A percentile compares a stretch with the other conserved stretches of the same genome.
Evolutionary conservation across 2,113 vertebrate genomes (phyloP).

Genomic region (Thomomys bottae): DNA sequence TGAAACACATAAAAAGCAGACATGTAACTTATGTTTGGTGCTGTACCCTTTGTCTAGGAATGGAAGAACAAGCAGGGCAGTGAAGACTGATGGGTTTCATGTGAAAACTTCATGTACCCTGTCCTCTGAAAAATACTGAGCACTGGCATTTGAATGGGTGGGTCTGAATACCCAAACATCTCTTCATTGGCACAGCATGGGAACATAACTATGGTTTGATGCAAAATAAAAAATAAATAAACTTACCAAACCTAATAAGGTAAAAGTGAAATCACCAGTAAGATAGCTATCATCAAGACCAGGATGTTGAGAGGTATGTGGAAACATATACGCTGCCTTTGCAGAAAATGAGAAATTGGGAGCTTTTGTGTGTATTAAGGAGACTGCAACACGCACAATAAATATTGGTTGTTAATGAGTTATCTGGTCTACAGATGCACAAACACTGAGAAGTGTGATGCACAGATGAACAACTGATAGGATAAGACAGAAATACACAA

Average conservation of each 20-base stretch:
- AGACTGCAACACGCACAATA: accelerated
- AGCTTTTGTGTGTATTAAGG: background rate
- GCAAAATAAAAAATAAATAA: background rate
- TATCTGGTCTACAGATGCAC: background rate
- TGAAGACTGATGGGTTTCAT: no score
- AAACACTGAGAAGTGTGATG: background rate
- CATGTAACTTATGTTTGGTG: no score
- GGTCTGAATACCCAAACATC: background rate
- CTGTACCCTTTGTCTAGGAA: no score
- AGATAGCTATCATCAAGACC: background rate
- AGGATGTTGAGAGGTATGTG: background rate
- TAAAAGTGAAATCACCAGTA: background rate
- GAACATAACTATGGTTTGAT: background rate
- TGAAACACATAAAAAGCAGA: no score
- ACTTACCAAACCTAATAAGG: background rate
- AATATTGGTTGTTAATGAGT: background rate
- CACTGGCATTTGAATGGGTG: background rate
- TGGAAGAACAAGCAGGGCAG: no score
- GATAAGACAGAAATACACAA: no score
- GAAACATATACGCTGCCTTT: background rate
- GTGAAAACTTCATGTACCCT: no score
- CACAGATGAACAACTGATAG: no score
- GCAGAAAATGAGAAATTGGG: background rate
- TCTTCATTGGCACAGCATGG: background rate
- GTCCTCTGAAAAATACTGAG: background rate